Evolutionary conservation across 2,797 vertebrate species (phyloP).

Genomic region (Acridotheres tristis): DNA sequence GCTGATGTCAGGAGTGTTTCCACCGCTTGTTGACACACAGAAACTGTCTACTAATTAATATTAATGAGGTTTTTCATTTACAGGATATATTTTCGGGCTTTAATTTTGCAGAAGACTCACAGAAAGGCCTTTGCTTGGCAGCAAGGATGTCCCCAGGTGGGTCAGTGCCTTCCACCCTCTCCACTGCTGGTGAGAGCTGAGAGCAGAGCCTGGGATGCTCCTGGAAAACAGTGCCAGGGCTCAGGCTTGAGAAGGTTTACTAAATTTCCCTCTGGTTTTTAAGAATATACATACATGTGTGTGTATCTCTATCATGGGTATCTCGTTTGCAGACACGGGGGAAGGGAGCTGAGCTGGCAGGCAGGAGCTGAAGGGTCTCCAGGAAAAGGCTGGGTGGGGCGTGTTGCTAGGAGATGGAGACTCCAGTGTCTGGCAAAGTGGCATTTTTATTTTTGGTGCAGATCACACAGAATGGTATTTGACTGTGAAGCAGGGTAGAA

Average conservation of each 20-base stretch:
- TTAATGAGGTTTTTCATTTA: not conserved
- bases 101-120: not conserved
- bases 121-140: not conserved
- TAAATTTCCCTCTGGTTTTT: not conserved
- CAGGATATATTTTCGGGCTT: not conserved
- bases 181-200: not conserved
- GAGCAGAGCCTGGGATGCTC: not conserved
- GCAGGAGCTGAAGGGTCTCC: not conserved
- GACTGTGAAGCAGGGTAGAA: not conserved
- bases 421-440: constrained; percentile 23
- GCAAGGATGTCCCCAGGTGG: not conserved
- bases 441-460: constrained; percentile 15
- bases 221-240: not conserved
- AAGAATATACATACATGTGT: not conserved
- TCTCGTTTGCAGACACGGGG: not conserved
- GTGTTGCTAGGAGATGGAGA: constrained; percentile 60
- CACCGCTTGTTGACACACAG: not conserved
- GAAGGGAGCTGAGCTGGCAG: not conserved
- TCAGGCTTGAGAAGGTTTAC: not conserved
- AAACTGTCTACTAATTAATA: not conserved
- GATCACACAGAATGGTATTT: not conserved
- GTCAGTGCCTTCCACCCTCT: not conserved
- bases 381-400: not conserved
- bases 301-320: rapidly evolving
- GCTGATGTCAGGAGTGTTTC: not conserved